Percentiles rank a stretch among this genome's conserved stretches.
Conservation (phyloP, 2,797 vertebrate species). For the Gymnopithys bicolor region DNA sequence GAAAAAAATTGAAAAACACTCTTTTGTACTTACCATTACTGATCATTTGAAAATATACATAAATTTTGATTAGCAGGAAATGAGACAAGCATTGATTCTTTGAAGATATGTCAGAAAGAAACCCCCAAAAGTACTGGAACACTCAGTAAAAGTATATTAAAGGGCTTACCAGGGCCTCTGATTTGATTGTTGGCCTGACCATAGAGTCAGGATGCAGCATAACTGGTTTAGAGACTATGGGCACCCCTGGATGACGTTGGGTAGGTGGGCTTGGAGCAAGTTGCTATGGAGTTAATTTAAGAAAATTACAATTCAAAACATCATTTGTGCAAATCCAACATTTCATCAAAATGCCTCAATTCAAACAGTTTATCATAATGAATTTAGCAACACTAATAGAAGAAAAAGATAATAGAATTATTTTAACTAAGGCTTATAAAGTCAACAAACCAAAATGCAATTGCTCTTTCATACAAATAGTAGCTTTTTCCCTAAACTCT, state of each 20-base stretch:
- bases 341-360: not conserved
- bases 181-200: constrained; percentile 85
- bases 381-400: not conserved
- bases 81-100: not conserved
- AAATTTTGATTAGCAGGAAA: not conserved
- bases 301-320: not conserved
- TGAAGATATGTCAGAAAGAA: not conserved
- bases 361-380: not conserved
- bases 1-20: not conserved
- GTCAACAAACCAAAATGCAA: not conserved
- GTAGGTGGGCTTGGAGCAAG: constrained; percentile 93
- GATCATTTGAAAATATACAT: not conserved
- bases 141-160: not conserved
- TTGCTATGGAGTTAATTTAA: constrained; percentile 81
- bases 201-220: constrained; percentile 90
- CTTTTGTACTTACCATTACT: not conserved
- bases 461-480: not conserved
- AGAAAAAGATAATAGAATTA: not conserved
- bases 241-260: constrained; percentile 85
- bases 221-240: constrained; percentile 93
- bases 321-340: not conserved
- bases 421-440: not conserved
- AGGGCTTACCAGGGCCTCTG: constrained; percentile 90
- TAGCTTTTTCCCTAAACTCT: not conserved
- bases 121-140: not conserved